Evolutionary conservation across 2,888 invertebrate species (phyloP), one percentile per base, ranked within the genome.

Genomic region (Gonocerus acuteangulatus): DNA sequence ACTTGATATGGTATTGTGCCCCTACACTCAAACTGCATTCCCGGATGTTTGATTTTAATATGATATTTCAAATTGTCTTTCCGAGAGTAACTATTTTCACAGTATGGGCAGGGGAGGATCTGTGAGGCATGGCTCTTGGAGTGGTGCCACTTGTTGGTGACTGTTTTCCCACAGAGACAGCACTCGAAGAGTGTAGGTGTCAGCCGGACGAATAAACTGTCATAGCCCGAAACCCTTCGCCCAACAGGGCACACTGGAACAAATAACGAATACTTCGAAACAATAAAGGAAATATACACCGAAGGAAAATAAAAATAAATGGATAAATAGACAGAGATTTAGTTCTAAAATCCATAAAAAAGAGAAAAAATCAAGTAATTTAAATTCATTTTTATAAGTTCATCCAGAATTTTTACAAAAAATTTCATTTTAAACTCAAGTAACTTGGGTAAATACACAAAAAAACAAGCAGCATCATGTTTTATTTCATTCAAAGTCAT

Each of bases 11-110:
- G n/a, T n/a, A n/a, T n/a, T n/a, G n/a, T n/a, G n/a, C n/a, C 4
- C 27, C 9, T 27, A 9, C 9, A 6, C 27, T 27, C 27, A 27
- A 27, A 27, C 27, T 27, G 27, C 27, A 27, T 27, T 27, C 27
- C 27, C 27, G 27, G 27, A 39, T 84, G 83, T 73, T 84, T 83
- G 74, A 79, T 79, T 69, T 80, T 79, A 67, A 84, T 80, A 72
- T 83, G 84, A 62, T 80, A 78, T 74, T 83, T 84, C 71, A 83
- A 78, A 72, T 84, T 83, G 72, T 84, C 84, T 66, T 81, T 83
- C 64, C 84, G 76, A 47, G 83, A 83, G 70, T 84, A 78, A 60
- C 80, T 78, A 67, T 81, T 80, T 48, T 79, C 79, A 72, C 82
- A 83, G 69, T 81, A 73, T 2, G 83, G 82, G 68, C 83, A 83